A percentile compares a stretch with the other conserved stretches of the same genome.
Evolutionary conservation across 1,140 invertebrate species (phyloP).

Genomic region (Trichoplusia ni): DNA sequence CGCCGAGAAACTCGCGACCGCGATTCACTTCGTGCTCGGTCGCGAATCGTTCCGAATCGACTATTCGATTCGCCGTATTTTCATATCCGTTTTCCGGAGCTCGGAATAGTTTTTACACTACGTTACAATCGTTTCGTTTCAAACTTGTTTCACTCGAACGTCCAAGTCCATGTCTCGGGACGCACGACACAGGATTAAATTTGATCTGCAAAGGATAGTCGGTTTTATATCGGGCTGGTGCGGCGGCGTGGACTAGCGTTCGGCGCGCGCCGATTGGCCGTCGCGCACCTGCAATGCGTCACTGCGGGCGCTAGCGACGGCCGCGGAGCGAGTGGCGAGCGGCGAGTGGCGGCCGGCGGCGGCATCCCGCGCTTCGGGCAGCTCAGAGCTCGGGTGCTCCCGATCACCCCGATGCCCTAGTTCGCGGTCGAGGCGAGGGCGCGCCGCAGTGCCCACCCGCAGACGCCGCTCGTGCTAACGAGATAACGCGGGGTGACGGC

Average conservation of each 20-base stretch:
- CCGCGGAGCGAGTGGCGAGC: conserved; percentile 35
- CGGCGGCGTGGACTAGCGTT: conserved; percentile 84
- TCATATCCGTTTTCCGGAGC: conserved; percentile 70
- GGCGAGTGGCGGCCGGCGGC: conserved; percentile 53
- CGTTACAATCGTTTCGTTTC: conserved; percentile 56
- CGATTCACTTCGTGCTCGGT: conserved; percentile 69
- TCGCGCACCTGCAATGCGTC: conserved; percentile 92
- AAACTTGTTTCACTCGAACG: conserved; percentile 60
- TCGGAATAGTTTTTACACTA: conserved; percentile 54
- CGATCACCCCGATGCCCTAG: conserved; percentile 41
- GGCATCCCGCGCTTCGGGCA: conserved; percentile 19
- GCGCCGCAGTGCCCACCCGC: conserved; percentile 52
- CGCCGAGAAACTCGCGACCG: conserved; percentile 73
- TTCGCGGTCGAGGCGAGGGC: conserved; percentile 52
- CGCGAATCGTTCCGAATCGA: conserved; percentile 74
- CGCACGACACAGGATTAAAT: conserved; percentile 77
- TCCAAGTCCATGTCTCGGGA: conserved; percentile 79
- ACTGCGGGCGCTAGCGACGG: conserved; percentile 67
- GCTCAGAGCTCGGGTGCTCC: conserved; percentile 28
- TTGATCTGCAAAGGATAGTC: conserved; percentile 78
- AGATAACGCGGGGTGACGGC: conserved; percentile 32
- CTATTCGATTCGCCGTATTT: conserved; percentile 72
- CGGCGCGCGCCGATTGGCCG: conserved; percentile 85
- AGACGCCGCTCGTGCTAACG: conserved; percentile 42
- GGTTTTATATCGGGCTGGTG: conserved; percentile 81